Evolutionary conservation across 2,113 vertebrate species (phyloP), one percentile per base, ranked within the genome.

Genomic region (Sander lucioperca): DNA sequence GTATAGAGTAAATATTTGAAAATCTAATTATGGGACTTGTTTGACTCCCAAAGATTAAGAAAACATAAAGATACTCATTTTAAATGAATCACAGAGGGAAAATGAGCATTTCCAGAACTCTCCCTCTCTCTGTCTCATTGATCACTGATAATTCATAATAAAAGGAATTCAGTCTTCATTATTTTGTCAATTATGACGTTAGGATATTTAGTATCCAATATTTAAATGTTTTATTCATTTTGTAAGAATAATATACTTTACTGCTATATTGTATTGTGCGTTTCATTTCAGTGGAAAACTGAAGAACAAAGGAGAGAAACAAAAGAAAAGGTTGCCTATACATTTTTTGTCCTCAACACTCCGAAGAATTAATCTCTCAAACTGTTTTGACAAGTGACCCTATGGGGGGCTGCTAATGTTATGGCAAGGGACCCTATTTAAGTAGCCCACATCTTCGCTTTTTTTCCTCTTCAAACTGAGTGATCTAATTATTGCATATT

Each of bases 401-500:
- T 88, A 91, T 92, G 83, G 92, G 94, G 93, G 90, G 87, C 61
- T 86, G 88, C 90, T 94, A 93, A 94, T 94, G 91, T 95, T 94
- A 91, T 94, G 93, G 88, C 93, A 91, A 85, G 92, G 91, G 91
- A 92, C 88, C 90, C 91, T 85, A 88, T 94, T 94, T 92, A 94
- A 93, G 88, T 87, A 90, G 88, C 62, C 86, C 73, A 84, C 82
- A 45, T 94, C 87, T 88, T 75, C 27, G 58, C 70, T 66, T 73
- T 79, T 85, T 15, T 59, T 67, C 61, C 86, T 39, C 63, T 78
- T 86, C 79, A 88, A 94, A 93, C 67, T 90, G 92, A 88, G 92
- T 94, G 93, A 94, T 95, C 94, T 95, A 95, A 96, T 95, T 95
- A 96, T 95, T 95, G 95, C 94, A 95, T 96, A 95, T 95, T 95